Evolutionary conservation across 1,140 invertebrate genomes (phyloP), one percentile per base, ranked within the genome.

Genomic region (Yoshiicerus persimilis): DNA sequence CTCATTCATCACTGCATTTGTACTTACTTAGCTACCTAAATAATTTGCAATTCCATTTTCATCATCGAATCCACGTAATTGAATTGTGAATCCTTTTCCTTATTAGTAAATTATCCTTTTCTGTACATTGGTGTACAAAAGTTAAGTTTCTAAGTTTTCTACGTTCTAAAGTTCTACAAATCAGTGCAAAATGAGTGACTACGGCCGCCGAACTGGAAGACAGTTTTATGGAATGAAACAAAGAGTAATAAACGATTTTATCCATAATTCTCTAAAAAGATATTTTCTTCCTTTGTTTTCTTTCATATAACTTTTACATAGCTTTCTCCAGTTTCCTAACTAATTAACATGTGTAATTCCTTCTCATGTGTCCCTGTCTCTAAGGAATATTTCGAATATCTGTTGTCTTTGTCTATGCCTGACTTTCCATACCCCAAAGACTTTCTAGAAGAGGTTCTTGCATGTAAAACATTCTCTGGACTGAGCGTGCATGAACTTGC

Each of bases 211-310:
- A 23, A 36, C 66, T 83, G 88, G 88, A 83, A 86, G 88, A 66
- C 70, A 83, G 75, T 88, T 86, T 85, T 88, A 88, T 87, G 88
- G 88, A 86, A 88, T 88, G 88, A 88, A 88, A 80, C 84, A 86
- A 88, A 86, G 86, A 86, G 88, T 88, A 88, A 86, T 38, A 39
- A 84, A 56, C 30, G 20, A 39, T 47, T 30, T 87, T 87, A 32
- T 56, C 41, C n/a, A 23, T 23, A 25, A 77, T 77, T 47, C n/a
- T 56, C 47, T 39, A 56, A 20, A 56, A n/a, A 4, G 16, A n/a
- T n/a, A n/a, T n/a, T n/a, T n/a, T 34, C 16, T 80, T 36, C 38
- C 70, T 80, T 34, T 70, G 25, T 70, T 70, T 70, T 70, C 30
- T 70, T 27, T 70, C 25, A 30, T 16, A 70, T 32, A 30, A 30